Evolutionary conservation across 1,140 invertebrate genomes (phyloP), one percentile per base, ranked within the genome.

Genomic region (Aphelinus certus): DNA sequence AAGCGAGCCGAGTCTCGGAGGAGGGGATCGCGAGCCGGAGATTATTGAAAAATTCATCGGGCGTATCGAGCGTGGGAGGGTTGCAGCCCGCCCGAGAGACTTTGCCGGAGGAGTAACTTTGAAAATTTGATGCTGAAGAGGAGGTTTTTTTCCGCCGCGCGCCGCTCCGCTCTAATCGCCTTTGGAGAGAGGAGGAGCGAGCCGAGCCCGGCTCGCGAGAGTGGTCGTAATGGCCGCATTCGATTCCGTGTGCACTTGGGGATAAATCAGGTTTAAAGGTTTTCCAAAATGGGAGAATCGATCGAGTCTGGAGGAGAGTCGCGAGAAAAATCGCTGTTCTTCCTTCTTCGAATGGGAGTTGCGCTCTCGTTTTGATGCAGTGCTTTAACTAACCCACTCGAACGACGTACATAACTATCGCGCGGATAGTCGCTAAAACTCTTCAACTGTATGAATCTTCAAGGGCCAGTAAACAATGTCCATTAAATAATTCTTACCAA

Each of bases 41-140:
- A 71, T 73, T 53, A 7, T 73, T 60, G 63, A 73, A 67, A 73
- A 73, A 73, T 73, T 67, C 64, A 73, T 66, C 56, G 57, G 56
- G n/a, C 42, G 51, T 51, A 55, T 66, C 55, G 72, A 51, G 47
- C 5, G 72, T 3, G 42, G 55, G 43, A 7, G 47, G 56, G 4
- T 9, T 49, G 7, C 3, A 9, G 10, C 9, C 48, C 47, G 56
- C 2, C 26, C 26, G 45, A 1, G 2, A 9, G 5, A 71, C 26
- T 63, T 71, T 63, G 47, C 66, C 47, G 43, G 57, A 10, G 65
- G 10, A n/a, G 45, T 0, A 10, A 57, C 1, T 2, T 67, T 47
- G 7, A 42, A 57, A 46, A 2, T 68, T 66, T 66, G 5, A 7
- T 4, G 45, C 9, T 49, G 48, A 64, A 10, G 3, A 4, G 4